Evolutionary conservation across 2,113 vertebrate genomes (phyloP).

Genomic region (Sylvietta virens): DNA sequence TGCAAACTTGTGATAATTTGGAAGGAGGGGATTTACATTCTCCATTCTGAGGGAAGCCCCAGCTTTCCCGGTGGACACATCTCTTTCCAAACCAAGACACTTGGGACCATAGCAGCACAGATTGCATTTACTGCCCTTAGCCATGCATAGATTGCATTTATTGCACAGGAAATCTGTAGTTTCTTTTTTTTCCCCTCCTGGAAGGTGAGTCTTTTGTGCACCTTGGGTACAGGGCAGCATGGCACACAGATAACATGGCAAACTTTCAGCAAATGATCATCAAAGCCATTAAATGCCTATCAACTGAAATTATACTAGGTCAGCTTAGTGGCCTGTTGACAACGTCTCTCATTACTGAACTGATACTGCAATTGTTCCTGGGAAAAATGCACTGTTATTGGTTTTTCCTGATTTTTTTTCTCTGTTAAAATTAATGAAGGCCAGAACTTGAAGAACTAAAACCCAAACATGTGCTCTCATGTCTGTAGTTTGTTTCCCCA

Average conservation of each 20-base stretch:
- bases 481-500: neutral
- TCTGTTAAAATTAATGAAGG: neutral
- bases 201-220: neutral
- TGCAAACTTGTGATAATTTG: no score
- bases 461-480: neutral
- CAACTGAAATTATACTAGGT: constrained; percentile 7
- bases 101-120: neutral
- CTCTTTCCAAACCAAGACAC: no score
- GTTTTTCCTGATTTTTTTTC: neutral
- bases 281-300: constrained; percentile 2
- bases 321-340: constrained; percentile 27
- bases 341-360: neutral
- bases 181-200: neutral
- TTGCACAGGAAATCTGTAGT: neutral
- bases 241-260: neutral
- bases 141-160: neutral
- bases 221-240: neutral
- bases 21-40: no score
- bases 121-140: neutral
- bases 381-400: neutral
- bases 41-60: no score
- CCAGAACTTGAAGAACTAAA: neutral
- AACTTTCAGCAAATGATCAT: constrained; percentile 46
- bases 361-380: neutral
- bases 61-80: no score